These are phyloP conservation scores for Larimichthys crocea DNA, from an alignment of 2,113 vertebrate genomes.

Conservation along the genomic window DNA sequence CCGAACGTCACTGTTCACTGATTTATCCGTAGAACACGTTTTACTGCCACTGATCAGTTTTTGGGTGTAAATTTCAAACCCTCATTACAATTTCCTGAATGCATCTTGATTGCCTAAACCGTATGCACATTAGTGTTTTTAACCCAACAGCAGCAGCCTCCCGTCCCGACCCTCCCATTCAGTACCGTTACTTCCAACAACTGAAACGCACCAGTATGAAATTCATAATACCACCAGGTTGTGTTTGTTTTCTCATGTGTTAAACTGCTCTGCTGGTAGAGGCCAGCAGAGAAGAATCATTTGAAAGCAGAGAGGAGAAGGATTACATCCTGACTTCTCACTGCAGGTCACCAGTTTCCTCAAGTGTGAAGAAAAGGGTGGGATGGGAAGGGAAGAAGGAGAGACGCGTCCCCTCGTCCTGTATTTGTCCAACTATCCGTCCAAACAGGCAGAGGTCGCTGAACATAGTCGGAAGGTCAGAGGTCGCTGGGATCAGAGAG, in stretches of 20 bases:
- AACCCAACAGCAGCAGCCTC: slow-evolving; percentile 18
- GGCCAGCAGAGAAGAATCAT: slow-evolving; percentile 1
- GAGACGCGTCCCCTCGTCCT: slow-evolving; percentile 7
- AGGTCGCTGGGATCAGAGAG: slow-evolving; percentile 75
- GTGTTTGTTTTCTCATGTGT: too few relatives aligned
- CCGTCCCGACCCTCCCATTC: neutral
- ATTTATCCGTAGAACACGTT: neutral
- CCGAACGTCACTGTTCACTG: too few relatives aligned
- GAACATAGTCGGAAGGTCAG: slow-evolving; percentile 1
- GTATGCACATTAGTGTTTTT: slow-evolving; percentile 21
- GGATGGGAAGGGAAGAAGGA: neutral
- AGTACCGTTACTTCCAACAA: slow-evolving; percentile 25
- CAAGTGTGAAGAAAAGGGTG: neutral
- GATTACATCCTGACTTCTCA: neutral
- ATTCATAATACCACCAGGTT: neutral
- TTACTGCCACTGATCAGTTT: neutral
- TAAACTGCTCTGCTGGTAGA: neutral
- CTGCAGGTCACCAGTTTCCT: slow-evolving; percentile 26
- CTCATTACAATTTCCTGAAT: neutral
- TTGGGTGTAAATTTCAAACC: neutral
- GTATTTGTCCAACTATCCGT: slow-evolving; percentile 17
- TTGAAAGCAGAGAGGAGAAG: slow-evolving; percentile 23
- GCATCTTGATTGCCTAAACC: neutral
- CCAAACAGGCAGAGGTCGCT: slow-evolving; percentile 19
- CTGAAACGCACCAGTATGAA: slow-evolving; percentile 26